A percentile compares a stretch with the other conserved stretches of the same genome.
Conservation (phyloP, 2,888 invertebrate species). For the Eudasyphora cyanicolor region DNA sequence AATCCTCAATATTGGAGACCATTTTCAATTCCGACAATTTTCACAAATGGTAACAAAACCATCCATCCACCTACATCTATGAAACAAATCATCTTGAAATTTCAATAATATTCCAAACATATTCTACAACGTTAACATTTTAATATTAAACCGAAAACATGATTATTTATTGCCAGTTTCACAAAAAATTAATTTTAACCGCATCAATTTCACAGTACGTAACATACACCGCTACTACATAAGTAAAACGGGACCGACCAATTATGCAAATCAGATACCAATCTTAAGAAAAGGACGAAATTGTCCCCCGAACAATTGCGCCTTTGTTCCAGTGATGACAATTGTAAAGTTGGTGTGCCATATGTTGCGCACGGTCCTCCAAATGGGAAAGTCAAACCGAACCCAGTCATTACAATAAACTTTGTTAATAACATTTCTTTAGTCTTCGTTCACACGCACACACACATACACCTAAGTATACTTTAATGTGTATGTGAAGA, state of each 20-base stretch:
- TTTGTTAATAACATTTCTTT: slow-evolving; percentile 34
- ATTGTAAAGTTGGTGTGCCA: slow-evolving; percentile 49
- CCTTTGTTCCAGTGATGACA: slow-evolving; percentile 41
- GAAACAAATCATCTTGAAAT: not conserved
- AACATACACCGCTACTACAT: not conserved
- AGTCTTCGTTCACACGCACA: slow-evolving; percentile 13
- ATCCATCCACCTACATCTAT: not conserved
- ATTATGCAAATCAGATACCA: slow-evolving; percentile 30
- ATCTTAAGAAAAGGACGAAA: not conserved
- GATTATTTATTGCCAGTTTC: slow-evolving; percentile 18
- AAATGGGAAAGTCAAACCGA: not conserved
- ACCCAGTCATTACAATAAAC: slow-evolving; percentile 24
- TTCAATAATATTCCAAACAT: not conserved
- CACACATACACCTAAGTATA: no score
- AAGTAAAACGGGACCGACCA: slow-evolving; percentile 20
- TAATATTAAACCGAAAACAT: slow-evolving; percentile 25
- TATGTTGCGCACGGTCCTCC: slow-evolving; percentile 37
- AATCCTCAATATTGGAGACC: no score
- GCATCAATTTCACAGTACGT: slow-evolving; percentile 25
- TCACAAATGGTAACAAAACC: no score
- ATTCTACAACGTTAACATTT: not conserved
- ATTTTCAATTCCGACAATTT: no score
- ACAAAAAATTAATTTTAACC: slow-evolving; percentile 22
- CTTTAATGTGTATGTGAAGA: not conserved
- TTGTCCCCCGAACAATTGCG: not conserved